Percentiles rank a stretch among this genome's conserved stretches.
Conservation (phyloP, 1,140 invertebrate species). For the Galendromus occidentalis region DNA sequence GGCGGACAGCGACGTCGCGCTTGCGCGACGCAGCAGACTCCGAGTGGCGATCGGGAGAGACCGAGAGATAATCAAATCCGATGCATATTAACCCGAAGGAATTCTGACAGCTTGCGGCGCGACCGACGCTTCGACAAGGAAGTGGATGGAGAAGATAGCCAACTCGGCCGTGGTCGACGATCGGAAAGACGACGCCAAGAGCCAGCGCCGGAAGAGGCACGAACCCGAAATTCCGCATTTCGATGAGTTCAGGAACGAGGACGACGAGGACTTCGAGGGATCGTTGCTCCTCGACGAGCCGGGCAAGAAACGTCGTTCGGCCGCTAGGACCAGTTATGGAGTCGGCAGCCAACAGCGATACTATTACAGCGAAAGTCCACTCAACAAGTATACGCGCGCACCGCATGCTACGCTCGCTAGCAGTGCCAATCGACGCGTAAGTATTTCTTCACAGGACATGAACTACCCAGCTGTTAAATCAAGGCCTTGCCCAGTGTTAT, state of each 20-base stretch:
- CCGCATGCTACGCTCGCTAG: background rate
- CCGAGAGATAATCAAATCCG: too few species aligned
- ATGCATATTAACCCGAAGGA: too few species aligned
- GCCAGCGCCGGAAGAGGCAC: background rate
- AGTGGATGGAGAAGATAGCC: conserved; percentile 1
- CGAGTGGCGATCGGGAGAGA: too few species aligned
- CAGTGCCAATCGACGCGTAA: conserved; percentile 8
- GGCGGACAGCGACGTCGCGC: too few species aligned
- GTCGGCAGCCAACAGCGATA: conserved; percentile 36
- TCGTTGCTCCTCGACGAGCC: background rate
- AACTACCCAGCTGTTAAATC: too few species aligned
- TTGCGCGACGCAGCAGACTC: too few species aligned
- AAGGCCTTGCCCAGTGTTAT: too few species aligned
- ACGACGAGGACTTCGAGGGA: background rate
- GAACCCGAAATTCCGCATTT: background rate
- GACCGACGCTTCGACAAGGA: background rate
- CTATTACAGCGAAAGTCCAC: background rate
- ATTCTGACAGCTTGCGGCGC: background rate
- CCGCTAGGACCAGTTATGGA: conserved; percentile 22
- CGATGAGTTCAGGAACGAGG: background rate
- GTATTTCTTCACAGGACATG: background rate
- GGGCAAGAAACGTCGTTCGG: background rate
- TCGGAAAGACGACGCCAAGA: background rate
- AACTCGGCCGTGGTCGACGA: background rate
- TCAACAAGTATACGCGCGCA: background rate